phyloP scores from a whole-genome alignment of 2,113 vertebrate species.

The Climacteris rufus region DNA sequence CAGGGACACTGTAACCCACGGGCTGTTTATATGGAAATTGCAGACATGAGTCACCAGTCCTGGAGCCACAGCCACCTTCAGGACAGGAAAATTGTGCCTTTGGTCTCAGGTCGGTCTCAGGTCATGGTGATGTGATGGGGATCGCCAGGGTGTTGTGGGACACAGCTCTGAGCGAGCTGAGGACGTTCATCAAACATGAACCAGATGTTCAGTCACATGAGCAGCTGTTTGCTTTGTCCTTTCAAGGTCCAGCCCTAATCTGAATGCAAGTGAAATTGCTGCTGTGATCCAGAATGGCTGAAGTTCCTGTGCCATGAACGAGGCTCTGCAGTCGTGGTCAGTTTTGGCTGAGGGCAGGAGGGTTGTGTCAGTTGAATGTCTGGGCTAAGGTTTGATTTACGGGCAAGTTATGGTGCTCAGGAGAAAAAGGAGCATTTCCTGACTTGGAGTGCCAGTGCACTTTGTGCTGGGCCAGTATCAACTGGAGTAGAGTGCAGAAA shows the following conservation, averaged over 20 bases:
- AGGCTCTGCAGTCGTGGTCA: background rate
- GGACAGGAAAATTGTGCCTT: background rate
- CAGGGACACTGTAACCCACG: background rate
- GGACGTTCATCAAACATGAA: too few relatives aligned
- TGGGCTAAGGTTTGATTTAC: background rate
- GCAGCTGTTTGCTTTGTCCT: background rate
- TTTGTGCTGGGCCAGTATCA: background rate
- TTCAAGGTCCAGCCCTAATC: background rate
- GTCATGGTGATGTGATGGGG: background rate
- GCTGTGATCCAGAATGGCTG: background rate
- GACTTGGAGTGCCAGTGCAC: background rate
- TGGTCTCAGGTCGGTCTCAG: background rate
- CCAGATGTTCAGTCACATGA: background rate
- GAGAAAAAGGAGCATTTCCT: background rate
- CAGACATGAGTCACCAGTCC: background rate
- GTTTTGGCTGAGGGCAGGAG: background rate
- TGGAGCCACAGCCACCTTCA: background rate
- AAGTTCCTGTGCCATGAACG: background rate
- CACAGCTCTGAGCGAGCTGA: background rate
- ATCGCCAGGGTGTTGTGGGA: too few relatives aligned
- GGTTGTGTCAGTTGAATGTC: background rate
- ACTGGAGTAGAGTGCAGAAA: background rate
- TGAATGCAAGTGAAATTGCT: background rate
- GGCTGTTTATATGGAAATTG: background rate
- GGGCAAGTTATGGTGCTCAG: background rate